Conservation (phyloP, 2,113 vertebrate species). For the Boleophthalmus pectinirostris region DNA sequence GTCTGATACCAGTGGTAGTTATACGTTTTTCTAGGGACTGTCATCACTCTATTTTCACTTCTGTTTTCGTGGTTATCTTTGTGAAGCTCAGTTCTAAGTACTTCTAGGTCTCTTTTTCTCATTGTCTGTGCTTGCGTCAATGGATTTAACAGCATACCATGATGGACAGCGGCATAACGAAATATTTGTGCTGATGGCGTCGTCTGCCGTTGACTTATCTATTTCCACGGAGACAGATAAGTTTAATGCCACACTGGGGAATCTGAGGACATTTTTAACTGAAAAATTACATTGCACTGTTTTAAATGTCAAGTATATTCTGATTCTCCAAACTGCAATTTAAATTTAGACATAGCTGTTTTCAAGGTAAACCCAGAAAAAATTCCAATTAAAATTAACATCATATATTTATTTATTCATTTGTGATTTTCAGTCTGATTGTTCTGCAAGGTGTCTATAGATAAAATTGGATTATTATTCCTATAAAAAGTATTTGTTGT, state of each 20-base stretch:
- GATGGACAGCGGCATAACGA: too few relatives aligned
- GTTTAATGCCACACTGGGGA: too few relatives aligned
- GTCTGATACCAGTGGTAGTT: constrained; percentile 23
- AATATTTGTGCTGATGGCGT: background rate
- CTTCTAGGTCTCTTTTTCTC: background rate
- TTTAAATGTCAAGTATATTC: background rate
- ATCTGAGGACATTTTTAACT: background rate
- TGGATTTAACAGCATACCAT: background rate
- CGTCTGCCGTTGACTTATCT: too few relatives aligned
- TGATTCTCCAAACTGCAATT: background rate
- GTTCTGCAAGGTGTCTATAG: background rate
- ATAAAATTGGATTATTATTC: background rate
- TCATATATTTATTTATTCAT: too few relatives aligned
- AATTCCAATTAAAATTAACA: too few relatives aligned
- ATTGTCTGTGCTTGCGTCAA: background rate
- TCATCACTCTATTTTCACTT: constrained; percentile 5
- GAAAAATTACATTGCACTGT: background rate
- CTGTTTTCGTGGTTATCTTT: background rate
- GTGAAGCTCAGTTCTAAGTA: background rate
- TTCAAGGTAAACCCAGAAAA: too few relatives aligned
- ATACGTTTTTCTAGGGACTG: constrained; percentile 6
- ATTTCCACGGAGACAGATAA: background rate
- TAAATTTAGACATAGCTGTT: too few relatives aligned
- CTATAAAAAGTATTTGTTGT: background rate
- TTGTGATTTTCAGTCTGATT: background rate